Conservation (phyloP, 2,113 vertebrate species). For the Atlantisia rogersi region DNA sequence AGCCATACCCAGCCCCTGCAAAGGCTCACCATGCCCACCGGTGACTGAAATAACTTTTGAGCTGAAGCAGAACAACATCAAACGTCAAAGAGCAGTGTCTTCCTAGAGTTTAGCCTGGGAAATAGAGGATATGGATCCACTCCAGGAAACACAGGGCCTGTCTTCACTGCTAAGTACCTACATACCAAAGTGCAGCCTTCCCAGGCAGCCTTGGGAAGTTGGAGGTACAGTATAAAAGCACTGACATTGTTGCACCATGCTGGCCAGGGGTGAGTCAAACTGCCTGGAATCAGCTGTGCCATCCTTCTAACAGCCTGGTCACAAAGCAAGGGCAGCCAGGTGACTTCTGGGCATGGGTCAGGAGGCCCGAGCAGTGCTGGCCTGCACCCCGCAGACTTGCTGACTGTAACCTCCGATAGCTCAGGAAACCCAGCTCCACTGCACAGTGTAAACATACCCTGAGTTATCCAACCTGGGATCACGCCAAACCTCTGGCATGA, state of each 20-base stretch:
- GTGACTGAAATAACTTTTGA: not conserved
- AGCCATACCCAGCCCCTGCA: not conserved
- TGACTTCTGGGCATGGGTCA: not conserved
- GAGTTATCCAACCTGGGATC: not conserved
- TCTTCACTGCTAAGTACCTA: not conserved
- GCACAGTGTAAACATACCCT: not conserved
- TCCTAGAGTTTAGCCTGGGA: not conserved
- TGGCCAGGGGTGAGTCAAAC: not conserved
- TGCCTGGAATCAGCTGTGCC: not conserved
- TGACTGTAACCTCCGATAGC: not conserved
- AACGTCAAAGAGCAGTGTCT: not conserved
- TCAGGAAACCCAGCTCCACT: not conserved
- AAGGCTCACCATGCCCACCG: not conserved
- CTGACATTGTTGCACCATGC: accelerated
- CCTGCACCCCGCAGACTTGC: not conserved
- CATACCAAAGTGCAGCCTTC: not conserved
- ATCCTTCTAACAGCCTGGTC: not conserved
- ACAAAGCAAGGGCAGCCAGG: not conserved
- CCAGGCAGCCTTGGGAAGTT: not conserved
- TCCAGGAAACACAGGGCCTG: not conserved
- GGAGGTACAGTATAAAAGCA: not conserved
- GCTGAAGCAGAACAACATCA: not conserved
- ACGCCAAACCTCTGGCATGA: not conserved
- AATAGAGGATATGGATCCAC: not conserved
- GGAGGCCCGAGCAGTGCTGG: not conserved